A percentile compares a stretch with the other conserved stretches of the same genome.
Evolutionary conservation across 2,888 invertebrate species (phyloP).

Genomic region (Sarcophaga variegata): DNA sequence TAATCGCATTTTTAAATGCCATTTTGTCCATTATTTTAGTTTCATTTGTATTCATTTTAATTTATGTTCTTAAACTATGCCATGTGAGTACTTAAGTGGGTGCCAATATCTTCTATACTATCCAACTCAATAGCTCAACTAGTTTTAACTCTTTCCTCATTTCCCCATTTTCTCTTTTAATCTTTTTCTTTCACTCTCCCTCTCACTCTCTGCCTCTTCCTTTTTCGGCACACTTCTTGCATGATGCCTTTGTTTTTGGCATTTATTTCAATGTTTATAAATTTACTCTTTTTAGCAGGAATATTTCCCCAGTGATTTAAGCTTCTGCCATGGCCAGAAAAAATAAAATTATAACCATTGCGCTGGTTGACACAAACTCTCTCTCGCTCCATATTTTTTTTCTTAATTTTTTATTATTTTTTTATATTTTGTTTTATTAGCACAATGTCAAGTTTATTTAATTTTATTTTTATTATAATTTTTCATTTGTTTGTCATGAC

Average conservation of each 20-base stretch:
- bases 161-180: no score
- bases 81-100: constrained; percentile 9
- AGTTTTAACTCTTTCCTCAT: no score
- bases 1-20: not conserved
- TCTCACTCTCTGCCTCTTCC: not conserved
- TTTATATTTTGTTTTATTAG: not conserved
- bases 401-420: no score
- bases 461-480: not conserved
- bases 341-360: constrained; percentile 11
- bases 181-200: not conserved
- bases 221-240: not conserved
- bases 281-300: constrained; percentile 27
- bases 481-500: not conserved
- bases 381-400: no score
- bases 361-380: no score
- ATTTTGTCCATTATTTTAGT: constrained; percentile 7
- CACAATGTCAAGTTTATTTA: constrained; percentile 22
- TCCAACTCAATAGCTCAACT: not conserved
- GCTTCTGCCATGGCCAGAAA: constrained; percentile 24
- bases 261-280: constrained; percentile 32
- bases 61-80: constrained; percentile 25
- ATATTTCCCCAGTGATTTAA: constrained; percentile 38
- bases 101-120: not conserved
- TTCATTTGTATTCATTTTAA: constrained; percentile 24
- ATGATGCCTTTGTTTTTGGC: not conserved